Base-by-base conservation (phyloP, 2,797 vertebrate species). In the Rousettus madagascariensis region DNA sequence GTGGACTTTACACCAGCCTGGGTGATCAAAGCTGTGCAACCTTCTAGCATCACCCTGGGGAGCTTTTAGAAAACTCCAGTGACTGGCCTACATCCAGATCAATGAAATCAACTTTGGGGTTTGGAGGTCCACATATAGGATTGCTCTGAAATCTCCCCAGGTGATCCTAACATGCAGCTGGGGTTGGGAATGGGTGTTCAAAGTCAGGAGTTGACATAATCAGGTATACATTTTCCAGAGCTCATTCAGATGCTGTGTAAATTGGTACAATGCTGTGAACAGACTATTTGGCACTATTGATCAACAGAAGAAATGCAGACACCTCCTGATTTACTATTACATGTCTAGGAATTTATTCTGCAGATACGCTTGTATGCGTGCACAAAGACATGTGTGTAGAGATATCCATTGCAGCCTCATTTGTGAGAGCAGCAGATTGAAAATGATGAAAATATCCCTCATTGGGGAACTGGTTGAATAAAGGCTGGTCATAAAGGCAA, bases 361-460 rank as follows among this genome's bases (percentile, higher is more conserved):
- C 33, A 4, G 59, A 19, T n/a, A 4, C 1, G 51, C 8, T 12
- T 20, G 46, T 0, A 10, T 2, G 4, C 20, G 16, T 30, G 19
- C 53, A 19, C 51, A 55, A 28, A 90, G 26, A 6, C 1, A 8
- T 0, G 4, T 8, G 10, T 16, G 6, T 55, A 10, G 20, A 33
- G 88, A 53, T 28, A 22, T 26, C 72, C 16, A 28, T 46, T 49
- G 26, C 26, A 5, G 49, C 41, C 6, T 20, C 26, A 49, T 46
- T 28, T 33, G n/a, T n/a, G 59, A 53, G 20, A 16, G 65, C 8
- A 24, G 41, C 3, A 2, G 63, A 15, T 26, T 68, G 84, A 59
- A 84, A 61, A 83, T 20, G 51, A 36, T 68, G 1, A 1, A 49
- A 51, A 46, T 17, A 12, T 30, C 28, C 55, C 63, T 65, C 61